These are phyloP conservation scores for Lottia scabra DNA, from an alignment of 2,888 invertebrate species.

Conservation along the genomic window DNA sequence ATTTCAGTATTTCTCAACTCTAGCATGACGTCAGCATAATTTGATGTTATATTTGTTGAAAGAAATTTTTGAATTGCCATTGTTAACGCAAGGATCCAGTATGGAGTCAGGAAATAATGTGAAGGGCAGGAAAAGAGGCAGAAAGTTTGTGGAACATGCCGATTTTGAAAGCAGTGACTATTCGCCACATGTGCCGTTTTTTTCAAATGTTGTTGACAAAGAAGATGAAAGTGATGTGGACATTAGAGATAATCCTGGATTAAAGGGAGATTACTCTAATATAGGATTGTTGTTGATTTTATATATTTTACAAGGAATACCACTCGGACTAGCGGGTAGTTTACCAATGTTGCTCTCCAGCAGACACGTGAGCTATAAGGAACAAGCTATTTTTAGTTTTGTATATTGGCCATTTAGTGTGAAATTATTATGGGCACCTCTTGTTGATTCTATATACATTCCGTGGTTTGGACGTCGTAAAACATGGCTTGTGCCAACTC, in stretches of 20 bases:
- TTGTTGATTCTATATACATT: slow-evolving; percentile 93
- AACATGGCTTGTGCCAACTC: slow-evolving; percentile 89
- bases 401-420: slow-evolving; percentile 90
- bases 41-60: neutral
- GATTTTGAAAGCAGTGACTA: slow-evolving; percentile 35
- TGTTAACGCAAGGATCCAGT: slow-evolving; percentile 4
- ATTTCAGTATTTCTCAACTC: no score
- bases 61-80: neutral
- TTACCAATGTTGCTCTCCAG: slow-evolving; percentile 96
- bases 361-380: slow-evolving; percentile 90
- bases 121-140: neutral
- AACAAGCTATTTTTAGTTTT: slow-evolving; percentile 87
- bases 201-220: slow-evolving; percentile 25
- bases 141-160: slow-evolving; percentile 26
- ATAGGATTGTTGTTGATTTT: slow-evolving; percentile 90
- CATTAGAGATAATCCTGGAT: slow-evolving; percentile 21
- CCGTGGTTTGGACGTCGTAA: slow-evolving; percentile 90
- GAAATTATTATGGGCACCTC: slow-evolving; percentile 97
- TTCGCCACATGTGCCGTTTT: slow-evolving; percentile 41
- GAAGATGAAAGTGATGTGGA: slow-evolving; percentile 8
- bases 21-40: neutral
- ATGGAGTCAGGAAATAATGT: slow-evolving; percentile 12
- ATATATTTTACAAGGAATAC: slow-evolving; percentile 88
- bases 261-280: slow-evolving; percentile 73
- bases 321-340: slow-evolving; percentile 91